Base-by-base conservation (phyloP, 2,888 invertebrate genomes). In the Dasypolia templi region DNA sequence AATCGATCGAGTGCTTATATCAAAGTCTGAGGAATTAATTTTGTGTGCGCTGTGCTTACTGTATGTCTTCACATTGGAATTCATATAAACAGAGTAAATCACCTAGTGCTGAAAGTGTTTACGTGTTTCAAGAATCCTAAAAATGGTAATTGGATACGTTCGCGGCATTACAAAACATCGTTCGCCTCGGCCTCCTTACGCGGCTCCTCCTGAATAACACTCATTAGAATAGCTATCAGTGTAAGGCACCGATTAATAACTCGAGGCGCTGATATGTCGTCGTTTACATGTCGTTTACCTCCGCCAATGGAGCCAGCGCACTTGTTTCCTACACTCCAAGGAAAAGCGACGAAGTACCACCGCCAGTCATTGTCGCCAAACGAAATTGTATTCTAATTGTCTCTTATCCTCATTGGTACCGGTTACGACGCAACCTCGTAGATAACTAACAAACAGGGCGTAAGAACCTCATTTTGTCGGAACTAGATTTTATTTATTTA, bases 181-280 rank as follows among this genome's bases (percentile, higher is more conserved):
- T 92, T 95, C 87, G 93, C 95, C 95, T 95, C 95, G 96, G 92
- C 94, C 95, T 96, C 94, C 91, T 95, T 96, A 92, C 91, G 87
- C 84, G 88, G 87, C 88, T 90, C 91, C 91, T 92, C 89, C 89
- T 89, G 92, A 90, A 91, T 87, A 91, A 85, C 89, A 90, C 94
- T 96, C 95, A 96, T 96, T 96, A 95, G 96, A 96, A 96, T 96
- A 95, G 94, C 92, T 96, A 96, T 96, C 96, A 93, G 93, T 91
- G 93, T 91, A 91, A 93, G 92, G 93, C 94, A 92, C 93, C 94
- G 95, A 95, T 95, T 95, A 95, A 95, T 94, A 95, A 95, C 93
- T 93, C 88, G 93, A 91, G 87, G 89, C 90, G 91, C 91, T 92
- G 93, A 92, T 93, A 94, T 85, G 89, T 90, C 89, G 94, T 92